Evolutionary conservation across 1,140 invertebrate species (phyloP).

Genomic region (Chrysomallon squamiferum): DNA sequence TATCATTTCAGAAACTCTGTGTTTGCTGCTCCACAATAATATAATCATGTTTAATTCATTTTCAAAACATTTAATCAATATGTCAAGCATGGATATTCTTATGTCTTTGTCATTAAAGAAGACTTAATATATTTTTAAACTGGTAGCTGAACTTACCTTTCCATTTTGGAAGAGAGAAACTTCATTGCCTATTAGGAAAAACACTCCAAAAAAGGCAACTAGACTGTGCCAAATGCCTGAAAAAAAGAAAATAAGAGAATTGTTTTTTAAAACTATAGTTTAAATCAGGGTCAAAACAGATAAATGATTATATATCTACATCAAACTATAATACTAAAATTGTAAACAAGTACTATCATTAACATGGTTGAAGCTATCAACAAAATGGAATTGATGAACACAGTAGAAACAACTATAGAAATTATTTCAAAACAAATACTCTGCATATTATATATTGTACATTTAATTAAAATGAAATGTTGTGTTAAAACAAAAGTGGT

Average conservation of each 20-base stretch:
- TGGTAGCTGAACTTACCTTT: conserved; percentile 43
- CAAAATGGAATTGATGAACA: background rate
- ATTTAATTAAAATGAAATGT: too few species aligned
- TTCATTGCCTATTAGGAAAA: conserved; percentile 52
- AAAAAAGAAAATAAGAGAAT: conserved; percentile 41
- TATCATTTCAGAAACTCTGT: too few species aligned
- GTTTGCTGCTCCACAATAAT: too few species aligned
- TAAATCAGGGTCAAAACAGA: background rate
- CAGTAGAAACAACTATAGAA: too few species aligned
- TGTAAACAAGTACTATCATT: background rate
- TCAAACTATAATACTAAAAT: background rate
- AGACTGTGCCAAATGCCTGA: conserved; percentile 69
- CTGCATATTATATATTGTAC: too few species aligned
- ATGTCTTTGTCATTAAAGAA: too few species aligned
- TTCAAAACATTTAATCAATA: too few species aligned
- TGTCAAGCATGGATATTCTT: too few species aligned
- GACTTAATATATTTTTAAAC: too few species aligned
- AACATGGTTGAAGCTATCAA: background rate
- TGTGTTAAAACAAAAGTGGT: too few species aligned
- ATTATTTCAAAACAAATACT: too few species aligned
- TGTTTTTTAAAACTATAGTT: background rate
- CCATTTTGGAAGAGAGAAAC: conserved; percentile 55
- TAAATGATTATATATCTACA: background rate
- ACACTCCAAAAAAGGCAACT: conserved; percentile 68
- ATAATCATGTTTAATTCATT: too few species aligned